Conservation (phyloP, 1,140 invertebrate species). For the Platorchestia sp. region DNA sequence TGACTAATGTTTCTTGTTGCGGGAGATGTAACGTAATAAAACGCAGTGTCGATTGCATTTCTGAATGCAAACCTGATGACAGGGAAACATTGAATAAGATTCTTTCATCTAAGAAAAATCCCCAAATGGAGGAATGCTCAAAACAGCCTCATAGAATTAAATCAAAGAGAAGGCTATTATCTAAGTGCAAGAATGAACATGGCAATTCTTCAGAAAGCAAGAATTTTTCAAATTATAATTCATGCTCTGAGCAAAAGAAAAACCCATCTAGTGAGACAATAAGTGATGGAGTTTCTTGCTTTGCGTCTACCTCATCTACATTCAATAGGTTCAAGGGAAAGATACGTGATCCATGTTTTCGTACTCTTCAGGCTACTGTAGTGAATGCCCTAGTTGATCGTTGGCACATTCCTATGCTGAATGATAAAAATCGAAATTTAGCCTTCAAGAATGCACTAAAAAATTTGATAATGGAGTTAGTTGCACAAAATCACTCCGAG, state of each 20-base stretch:
- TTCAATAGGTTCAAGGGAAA: background rate
- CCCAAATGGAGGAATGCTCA: background rate
- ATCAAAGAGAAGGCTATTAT: background rate
- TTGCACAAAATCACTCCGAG: background rate
- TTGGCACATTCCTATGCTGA: constrained; percentile 88
- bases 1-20: background rate
- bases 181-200: background rate
- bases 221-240: background rate
- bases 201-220: background rate
- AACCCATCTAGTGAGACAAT: background rate
- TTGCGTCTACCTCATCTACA: background rate
- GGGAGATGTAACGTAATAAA: background rate
- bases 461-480: constrained; percentile 71
- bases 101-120: background rate
- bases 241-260: background rate
- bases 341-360: constrained; percentile 29
- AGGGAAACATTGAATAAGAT: background rate
- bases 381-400: constrained; percentile 74
- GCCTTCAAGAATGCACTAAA: constrained; percentile 78
- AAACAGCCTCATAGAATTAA: background rate
- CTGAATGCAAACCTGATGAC: background rate
- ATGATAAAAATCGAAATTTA: constrained; percentile 79
- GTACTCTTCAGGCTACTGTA: constrained; percentile 24
- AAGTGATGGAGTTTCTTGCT: background rate
- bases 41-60: background rate